phyloP scores from a whole-genome alignment of 2,888 invertebrate species.

The Amphipyra berbera region DNA sequence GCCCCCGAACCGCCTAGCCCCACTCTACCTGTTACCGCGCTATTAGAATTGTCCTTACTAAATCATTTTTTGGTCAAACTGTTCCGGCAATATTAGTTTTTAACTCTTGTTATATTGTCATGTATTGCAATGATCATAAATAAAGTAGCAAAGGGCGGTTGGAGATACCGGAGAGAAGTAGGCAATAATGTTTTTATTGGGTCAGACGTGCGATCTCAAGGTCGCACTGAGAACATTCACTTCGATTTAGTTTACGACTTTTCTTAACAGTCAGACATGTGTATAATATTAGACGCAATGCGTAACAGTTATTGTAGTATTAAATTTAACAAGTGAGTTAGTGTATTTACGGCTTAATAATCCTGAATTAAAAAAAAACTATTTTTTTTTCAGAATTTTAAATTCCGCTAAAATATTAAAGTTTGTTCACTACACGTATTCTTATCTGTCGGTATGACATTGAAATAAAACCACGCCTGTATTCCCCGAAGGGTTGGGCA shows the following conservation, averaged over 20 bases:
- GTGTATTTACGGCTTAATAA: neutral
- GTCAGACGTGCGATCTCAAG: slow-evolving; percentile 66
- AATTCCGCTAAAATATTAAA: too few species aligned
- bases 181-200: slow-evolving; percentile 57
- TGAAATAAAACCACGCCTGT: too few species aligned
- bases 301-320: slow-evolving; percentile 63
- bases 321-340: slow-evolving; percentile 19
- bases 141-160: slow-evolving; percentile 27
- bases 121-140: slow-evolving; percentile 51
- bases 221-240: slow-evolving; percentile 63
- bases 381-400: too few species aligned
- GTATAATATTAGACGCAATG: slow-evolving; percentile 72
- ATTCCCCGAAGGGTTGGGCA: too few species aligned
- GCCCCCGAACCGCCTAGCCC: slow-evolving; percentile 17
- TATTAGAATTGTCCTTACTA: slow-evolving; percentile 54
- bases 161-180: slow-evolving; percentile 29
- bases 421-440: too few species aligned
- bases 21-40: slow-evolving; percentile 60
- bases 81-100: slow-evolving; percentile 49
- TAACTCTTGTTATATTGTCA: slow-evolving; percentile 31
- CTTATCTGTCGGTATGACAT: too few species aligned
- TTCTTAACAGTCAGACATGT: slow-evolving; percentile 63
- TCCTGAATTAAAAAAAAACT: neutral
- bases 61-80: slow-evolving; percentile 63
- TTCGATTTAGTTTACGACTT: slow-evolving; percentile 69